Base-by-base conservation (phyloP, 1,140 invertebrate species). In the Asbolus verrucosus region DNA sequence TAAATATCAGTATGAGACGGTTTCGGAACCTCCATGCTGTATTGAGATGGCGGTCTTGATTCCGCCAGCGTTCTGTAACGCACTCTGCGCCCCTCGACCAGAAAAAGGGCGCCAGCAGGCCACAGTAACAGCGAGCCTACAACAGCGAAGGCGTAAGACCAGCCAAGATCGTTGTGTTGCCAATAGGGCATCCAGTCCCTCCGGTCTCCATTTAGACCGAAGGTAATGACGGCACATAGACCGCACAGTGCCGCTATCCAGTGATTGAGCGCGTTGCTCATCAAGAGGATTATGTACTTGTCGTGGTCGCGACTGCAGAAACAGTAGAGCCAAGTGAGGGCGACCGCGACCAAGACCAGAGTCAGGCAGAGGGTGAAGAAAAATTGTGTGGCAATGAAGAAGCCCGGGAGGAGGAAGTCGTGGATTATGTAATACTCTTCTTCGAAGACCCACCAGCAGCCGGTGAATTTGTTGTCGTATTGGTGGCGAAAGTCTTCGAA, bases 121-220 rank as follows among this genome's bases (percentile, higher is more conserved):
- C 93, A 84, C 6, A 93, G 81, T 14, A 90, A 83, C 9, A 94
- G 84, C 2, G 89, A 88, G 14, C 94, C 94, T 11, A 96, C 82
- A 6, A 92, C 91, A 30, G 88, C 94, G 13, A 98, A 82, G 2
- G 92, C 96, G 83, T 90, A 98, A 0, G 95, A 95, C 95, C 95
- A 98, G 1, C 95, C 91, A n/a, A 98, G 87, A 78, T 95, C 91
- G 83, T 98, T 98, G 77, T 96, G 93, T 75, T 98, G 94, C 88
- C 95, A 97, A 77, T 96, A 89, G 0, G 96, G 96, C 93, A 98
- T 96, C 96, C 96, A 98, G 76, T 94, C 92, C 16, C 96, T 84
- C 1, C 93, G 90, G 82, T 98, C 94, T 6, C 95, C 96, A 77
- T 90, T 86, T 0, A 90, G 89, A 19, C 96, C 96, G 84, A 98